Evolutionary conservation across 2,797 vertebrate genomes (phyloP).

Genomic region (Bradypodion ventrale): DNA sequence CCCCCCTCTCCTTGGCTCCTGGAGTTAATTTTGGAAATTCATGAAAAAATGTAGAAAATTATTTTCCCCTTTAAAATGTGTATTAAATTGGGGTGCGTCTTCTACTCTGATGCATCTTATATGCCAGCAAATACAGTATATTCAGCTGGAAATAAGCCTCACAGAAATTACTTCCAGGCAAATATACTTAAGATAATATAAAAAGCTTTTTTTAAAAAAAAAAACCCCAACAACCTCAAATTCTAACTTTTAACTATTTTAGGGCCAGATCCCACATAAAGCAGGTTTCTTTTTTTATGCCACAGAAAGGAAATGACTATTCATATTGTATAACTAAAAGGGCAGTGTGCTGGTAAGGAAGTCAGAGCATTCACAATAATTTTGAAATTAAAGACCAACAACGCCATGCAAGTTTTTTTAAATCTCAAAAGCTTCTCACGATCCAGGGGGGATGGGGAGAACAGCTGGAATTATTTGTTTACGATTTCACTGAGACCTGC

Average conservation of each 20-base stretch:
- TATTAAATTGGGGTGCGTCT: no score
- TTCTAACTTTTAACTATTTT: background rate
- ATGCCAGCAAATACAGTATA: no score
- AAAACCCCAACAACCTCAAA: background rate
- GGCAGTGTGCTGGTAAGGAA: background rate
- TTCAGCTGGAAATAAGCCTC: background rate
- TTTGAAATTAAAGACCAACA: background rate
- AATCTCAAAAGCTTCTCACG: background rate
- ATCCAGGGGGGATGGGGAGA: fast-evolving
- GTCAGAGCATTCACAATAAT: background rate
- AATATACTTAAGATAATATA: background rate
- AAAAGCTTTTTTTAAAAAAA: conserved; percentile 8
- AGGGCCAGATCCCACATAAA: background rate
- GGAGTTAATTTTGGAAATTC: no score
- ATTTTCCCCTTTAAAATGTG: no score
- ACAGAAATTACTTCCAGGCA: background rate
- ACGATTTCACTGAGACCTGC: background rate
- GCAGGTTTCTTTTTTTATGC: conserved; percentile 34
- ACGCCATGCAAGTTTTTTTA: background rate
- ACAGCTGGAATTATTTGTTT: background rate
- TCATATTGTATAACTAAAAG: background rate
- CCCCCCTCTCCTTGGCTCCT: no score
- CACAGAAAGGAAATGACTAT: conserved; percentile 24
- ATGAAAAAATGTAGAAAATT: no score
- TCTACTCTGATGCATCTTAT: no score